phyloP scores from a whole-genome alignment of 2,888 invertebrate genomes.

The Lasioglossum oenotherae region DNA sequence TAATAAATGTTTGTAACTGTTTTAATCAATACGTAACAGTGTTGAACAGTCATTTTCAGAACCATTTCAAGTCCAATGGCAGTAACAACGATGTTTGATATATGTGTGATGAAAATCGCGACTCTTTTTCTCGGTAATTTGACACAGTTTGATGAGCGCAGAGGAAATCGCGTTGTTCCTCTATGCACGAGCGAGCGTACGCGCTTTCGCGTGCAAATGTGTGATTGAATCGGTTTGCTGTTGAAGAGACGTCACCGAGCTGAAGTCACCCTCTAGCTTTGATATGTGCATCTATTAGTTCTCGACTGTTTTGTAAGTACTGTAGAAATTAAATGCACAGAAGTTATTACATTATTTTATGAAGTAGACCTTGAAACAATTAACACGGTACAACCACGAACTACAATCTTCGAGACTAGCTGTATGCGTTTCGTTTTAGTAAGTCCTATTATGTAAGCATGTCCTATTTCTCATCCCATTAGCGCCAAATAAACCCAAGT shows the following conservation, averaged over 20 bases:
- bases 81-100: background rate
- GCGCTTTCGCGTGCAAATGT: background rate
- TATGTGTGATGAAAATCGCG: conserved; percentile 11
- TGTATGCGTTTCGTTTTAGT: background rate
- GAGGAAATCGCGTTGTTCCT: conserved; percentile 27
- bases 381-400: background rate
- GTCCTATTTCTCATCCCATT: conserved; percentile 20
- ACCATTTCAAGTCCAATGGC: background rate
- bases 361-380: background rate
- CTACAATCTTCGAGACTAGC: background rate
- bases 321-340: background rate
- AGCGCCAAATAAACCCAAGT: background rate
- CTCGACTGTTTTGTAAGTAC: background rate
- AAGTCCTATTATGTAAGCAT: conserved; percentile 3
- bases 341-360: background rate
- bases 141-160: conserved; percentile 28
- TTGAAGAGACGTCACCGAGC: background rate
- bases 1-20: background rate
- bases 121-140: conserved; percentile 28
- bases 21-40: background rate
- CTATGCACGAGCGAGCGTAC: conserved; percentile 14
- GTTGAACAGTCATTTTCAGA: background rate
- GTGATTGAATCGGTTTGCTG: background rate
- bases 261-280: background rate
- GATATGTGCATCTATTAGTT: background rate